Percentiles rank a stretch among this genome's conserved stretches.
These are phyloP conservation scores for Carcharodon carcharias DNA, from an alignment of 2,797 vertebrate genomes.

Conservation along the genomic window DNA sequence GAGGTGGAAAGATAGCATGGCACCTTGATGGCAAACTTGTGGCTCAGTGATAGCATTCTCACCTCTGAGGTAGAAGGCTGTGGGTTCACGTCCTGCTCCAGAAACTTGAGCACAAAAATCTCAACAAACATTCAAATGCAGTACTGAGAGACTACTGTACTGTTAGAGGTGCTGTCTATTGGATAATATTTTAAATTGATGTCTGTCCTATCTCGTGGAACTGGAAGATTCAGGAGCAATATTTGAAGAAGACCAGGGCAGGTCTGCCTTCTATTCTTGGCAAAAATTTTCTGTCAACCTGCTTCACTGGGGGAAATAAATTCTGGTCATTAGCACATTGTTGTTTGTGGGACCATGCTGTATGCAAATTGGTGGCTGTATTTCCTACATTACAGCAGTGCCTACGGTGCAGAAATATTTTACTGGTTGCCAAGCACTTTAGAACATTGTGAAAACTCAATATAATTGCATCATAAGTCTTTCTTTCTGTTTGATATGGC, in stretches of 20 bases:
- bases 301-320: not conserved
- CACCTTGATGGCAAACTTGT: not conserved
- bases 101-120: not conserved
- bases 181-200: not conserved
- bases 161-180: not conserved
- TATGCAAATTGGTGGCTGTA: not conserved
- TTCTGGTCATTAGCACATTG: not conserved
- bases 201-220: not conserved
- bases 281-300: not conserved
- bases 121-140: not conserved
- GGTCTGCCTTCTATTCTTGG: not conserved
- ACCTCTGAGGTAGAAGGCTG: not conserved
- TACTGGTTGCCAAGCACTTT: not conserved
- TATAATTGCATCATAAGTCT: no score
- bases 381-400: not conserved
- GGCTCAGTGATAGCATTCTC: not conserved
- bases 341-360: not conserved
- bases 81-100: not conserved
- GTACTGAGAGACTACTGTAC: not conserved
- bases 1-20: not conserved
- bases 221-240: no score
- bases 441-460: no score
- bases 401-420: not conserved
- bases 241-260: not conserved
- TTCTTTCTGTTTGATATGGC: no score